phyloP scores from a whole-genome alignment of 2,113 vertebrate species.

The Natator depressus region DNA sequence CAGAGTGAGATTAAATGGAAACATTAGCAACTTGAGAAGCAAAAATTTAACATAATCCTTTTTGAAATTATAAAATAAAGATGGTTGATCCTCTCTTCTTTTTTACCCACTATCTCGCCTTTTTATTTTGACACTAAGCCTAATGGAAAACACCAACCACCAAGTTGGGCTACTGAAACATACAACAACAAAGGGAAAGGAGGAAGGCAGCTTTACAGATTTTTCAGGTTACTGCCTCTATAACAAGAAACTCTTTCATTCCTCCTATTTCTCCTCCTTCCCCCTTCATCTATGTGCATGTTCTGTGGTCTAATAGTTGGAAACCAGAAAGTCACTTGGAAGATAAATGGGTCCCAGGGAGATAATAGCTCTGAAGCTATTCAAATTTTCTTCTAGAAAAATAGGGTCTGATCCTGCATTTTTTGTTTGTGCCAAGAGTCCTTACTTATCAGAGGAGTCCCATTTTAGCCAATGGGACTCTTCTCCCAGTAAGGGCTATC shows the following conservation, averaged over 20 bases:
- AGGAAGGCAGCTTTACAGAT: slow-evolving; percentile 32
- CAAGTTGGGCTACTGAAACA: slow-evolving; percentile 9
- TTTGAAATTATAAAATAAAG: slow-evolving; percentile 40
- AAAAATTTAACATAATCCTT: slow-evolving; percentile 51
- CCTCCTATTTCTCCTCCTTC: neutral
- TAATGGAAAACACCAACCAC: slow-evolving; percentile 30
- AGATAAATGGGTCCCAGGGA: slow-evolving; percentile 65
- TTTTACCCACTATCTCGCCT: neutral
- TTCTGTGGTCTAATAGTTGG: slow-evolving; percentile 37
- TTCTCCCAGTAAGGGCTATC: neutral
- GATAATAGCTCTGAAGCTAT: slow-evolving; percentile 59
- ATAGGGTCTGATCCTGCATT: slow-evolving; percentile 30
- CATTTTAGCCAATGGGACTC: neutral
- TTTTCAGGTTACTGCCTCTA: slow-evolving; percentile 39
- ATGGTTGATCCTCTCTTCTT: neutral
- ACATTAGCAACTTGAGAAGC: neutral
- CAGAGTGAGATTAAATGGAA: slow-evolving; percentile 51
- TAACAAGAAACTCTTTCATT: slow-evolving; percentile 48
- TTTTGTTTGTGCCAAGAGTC: neutral
- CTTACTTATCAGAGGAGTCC: neutral
- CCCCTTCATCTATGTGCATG: neutral
- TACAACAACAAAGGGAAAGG: neutral
- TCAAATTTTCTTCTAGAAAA: slow-evolving; percentile 24
- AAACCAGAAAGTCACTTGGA: slow-evolving; percentile 41
- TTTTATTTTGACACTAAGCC: slow-evolving; percentile 51